These are phyloP conservation scores for Ara ararauna DNA, from an alignment of 2,797 vertebrate species.

Conservation along the genomic window DNA sequence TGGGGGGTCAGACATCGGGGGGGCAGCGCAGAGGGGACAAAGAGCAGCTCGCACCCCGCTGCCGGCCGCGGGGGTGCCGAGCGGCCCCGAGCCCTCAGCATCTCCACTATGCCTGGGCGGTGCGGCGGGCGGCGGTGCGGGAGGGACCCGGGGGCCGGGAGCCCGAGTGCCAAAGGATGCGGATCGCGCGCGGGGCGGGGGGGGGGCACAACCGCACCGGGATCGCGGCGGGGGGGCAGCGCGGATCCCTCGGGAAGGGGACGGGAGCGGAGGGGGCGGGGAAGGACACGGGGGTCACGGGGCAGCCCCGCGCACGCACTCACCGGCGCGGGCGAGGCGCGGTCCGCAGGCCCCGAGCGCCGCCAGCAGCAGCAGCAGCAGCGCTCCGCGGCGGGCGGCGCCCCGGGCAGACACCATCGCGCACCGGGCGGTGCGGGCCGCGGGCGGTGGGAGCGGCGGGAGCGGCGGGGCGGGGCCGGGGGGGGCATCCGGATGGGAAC, in stretches of 20 bases:
- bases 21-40: no score
- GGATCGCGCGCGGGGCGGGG: no score
- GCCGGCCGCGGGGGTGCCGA: background rate
- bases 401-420: constrained; percentile 27
- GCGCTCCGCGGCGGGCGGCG: constrained; percentile 10
- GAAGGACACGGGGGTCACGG: background rate
- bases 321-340: constrained; percentile 17
- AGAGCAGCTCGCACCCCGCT: no score
- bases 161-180: background rate
- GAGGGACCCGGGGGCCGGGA: background rate
- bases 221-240: background rate
- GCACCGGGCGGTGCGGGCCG: background rate
- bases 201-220: background rate
- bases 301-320: background rate
- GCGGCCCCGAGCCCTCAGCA: background rate
- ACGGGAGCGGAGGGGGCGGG: background rate
- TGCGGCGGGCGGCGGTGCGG: no score
- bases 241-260: background rate
- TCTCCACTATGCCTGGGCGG: no score
- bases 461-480: background rate
- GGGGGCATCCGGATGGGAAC: no score
- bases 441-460: background rate
- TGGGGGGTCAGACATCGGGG: background rate
- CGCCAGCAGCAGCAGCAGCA: background rate
- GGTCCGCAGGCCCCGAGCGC: background rate